Evolutionary conservation across 2,113 vertebrate species (phyloP).

Genomic region (Aldabrachelys gigantea): DNA sequence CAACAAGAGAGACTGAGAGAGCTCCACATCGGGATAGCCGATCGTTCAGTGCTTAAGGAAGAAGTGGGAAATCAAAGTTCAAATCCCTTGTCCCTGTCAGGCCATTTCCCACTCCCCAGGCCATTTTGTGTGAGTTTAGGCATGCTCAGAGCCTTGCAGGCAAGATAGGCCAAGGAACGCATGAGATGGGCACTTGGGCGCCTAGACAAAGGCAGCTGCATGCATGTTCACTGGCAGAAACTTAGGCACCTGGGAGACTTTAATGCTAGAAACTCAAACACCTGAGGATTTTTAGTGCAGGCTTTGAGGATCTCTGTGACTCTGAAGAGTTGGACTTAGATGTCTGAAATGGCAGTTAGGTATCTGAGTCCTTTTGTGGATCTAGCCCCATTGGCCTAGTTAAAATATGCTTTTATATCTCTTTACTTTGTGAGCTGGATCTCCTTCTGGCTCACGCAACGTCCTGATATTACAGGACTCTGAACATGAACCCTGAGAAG

Average conservation of each 20-base stretch:
- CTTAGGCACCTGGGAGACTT: neutral
- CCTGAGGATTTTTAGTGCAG: neutral
- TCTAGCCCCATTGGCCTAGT: neutral
- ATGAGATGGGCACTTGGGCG: neutral
- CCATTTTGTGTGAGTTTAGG: neutral
- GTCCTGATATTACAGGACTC: neutral
- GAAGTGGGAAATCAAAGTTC: neutral
- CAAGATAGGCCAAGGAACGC: neutral
- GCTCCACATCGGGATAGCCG: neutral
- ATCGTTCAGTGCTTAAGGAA: neutral
- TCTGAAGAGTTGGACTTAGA: neutral
- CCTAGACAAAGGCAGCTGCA: neutral
- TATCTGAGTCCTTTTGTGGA: neutral
- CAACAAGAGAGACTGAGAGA: neutral
- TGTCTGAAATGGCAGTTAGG: neutral
- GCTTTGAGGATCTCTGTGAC: neutral
- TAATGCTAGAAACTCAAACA: neutral
- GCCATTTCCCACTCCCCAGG: neutral
- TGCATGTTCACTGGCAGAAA: neutral
- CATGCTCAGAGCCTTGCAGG: neutral
- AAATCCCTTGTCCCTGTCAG: neutral
- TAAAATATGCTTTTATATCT: neutral
- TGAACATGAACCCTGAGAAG: neutral
- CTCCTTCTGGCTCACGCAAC: neutral
- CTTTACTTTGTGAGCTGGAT: neutral